Percentiles rank a stretch among this genome's conserved stretches.
phyloP scores from a whole-genome alignment of 2,797 vertebrate species.

The Carduelis carduelis region DNA sequence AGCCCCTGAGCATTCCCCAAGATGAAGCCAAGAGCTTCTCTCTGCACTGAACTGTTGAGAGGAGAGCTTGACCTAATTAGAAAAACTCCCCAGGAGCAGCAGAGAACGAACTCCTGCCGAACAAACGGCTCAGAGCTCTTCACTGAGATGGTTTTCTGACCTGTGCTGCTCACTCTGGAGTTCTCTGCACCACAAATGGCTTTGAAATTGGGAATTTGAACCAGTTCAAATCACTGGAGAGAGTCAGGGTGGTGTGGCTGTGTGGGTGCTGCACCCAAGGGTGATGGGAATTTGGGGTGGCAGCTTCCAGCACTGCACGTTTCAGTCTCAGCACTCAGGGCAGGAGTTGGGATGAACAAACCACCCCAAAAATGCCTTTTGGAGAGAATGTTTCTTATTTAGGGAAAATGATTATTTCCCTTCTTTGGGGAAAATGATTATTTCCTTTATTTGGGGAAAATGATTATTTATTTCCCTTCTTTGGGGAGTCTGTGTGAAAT shows the following conservation, averaged over 20 bases:
- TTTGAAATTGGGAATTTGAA: neutral
- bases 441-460: neutral
- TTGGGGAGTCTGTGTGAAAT: neutral
- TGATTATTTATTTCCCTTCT: neutral
- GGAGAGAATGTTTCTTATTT: neutral
- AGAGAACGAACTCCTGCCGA: neutral
- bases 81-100: constrained; percentile 1
- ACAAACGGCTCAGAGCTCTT: neutral
- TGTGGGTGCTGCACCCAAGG: neutral
- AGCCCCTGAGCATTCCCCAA: neutral
- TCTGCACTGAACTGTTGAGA: constrained; percentile 14
- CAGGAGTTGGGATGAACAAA: neutral
- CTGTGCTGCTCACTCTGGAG: neutral
- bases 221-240: neutral
- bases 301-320: neutral
- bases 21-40: constrained; percentile 4
- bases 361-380: neutral
- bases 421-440: neutral
- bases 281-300: neutral
- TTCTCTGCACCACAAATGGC: neutral
- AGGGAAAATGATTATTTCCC: neutral
- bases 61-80: constrained; percentile 55
- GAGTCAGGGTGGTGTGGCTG: neutral
- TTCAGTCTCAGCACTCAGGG: neutral
- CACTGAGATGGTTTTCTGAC: neutral